A percentile compares a stretch with the other conserved stretches of the same genome.
phyloP scores from a whole-genome alignment of 2,113 vertebrate species.

The Bagarius yarrelli region DNA sequence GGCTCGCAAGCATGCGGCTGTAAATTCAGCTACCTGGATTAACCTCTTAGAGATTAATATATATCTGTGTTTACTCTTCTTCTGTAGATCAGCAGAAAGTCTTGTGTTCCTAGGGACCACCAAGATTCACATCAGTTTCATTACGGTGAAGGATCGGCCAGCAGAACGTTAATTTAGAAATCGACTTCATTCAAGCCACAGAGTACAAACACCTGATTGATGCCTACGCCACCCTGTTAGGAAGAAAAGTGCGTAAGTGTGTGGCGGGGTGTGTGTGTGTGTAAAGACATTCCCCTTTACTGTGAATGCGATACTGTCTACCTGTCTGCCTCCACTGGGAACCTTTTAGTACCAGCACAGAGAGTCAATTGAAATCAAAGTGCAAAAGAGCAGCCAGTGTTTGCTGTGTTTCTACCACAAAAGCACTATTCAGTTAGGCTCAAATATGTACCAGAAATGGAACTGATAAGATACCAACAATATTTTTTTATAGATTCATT shows the following conservation, averaged over 20 bases:
- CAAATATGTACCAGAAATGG: neutral
- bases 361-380: slow-evolving; percentile 51
- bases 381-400: slow-evolving; percentile 23
- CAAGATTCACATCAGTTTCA: neutral
- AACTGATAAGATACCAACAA: neutral
- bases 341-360: slow-evolving; percentile 42
- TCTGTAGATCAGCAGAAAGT: slow-evolving; percentile 10
- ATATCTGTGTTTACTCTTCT: slow-evolving; percentile 17
- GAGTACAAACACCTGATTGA: slow-evolving; percentile 35
- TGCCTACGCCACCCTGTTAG: slow-evolving; percentile 48
- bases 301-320: slow-evolving; percentile 55
- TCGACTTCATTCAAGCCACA: slow-evolving; percentile 11
- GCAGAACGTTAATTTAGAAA: slow-evolving; percentile 20
- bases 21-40: slow-evolving; percentile 15
- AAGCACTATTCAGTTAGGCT: slow-evolving; percentile 40
- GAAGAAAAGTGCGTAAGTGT: neutral
- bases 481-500: neutral
- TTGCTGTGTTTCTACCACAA: slow-evolving; percentile 33
- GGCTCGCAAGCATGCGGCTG: neutral
- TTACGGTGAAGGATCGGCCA: slow-evolving; percentile 8
- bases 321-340: slow-evolving; percentile 41
- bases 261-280: neutral
- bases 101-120: slow-evolving; percentile 17
- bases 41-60: slow-evolving; percentile 7
- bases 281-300: slow-evolving; percentile 10